Percentiles rank a stretch among this genome's conserved stretches.
Evolutionary conservation across 2,797 vertebrate species (phyloP).

Genomic region (Phalloptychus januarius): DNA sequence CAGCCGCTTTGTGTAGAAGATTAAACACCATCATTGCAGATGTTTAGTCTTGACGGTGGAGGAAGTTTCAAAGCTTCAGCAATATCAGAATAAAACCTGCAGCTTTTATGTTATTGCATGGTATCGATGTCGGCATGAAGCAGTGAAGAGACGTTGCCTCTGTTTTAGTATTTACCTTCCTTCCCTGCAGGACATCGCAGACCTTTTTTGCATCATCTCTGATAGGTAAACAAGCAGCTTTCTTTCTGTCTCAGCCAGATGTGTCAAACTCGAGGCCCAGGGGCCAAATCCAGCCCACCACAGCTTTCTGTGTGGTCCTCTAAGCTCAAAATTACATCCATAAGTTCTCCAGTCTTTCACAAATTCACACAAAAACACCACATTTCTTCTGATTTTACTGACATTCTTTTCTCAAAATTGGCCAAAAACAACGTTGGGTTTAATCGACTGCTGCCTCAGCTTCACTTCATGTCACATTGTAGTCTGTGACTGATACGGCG

Average conservation of each 20-base stretch:
- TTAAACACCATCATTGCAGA: conserved; percentile 23
- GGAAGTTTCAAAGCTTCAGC: conserved; percentile 49
- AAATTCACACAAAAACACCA: no score
- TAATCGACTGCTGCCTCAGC: no score
- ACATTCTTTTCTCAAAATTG: no score
- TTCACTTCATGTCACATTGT: no score
- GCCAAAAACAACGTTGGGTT: no score
- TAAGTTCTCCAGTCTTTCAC: no score
- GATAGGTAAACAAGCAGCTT: conserved; percentile 7
- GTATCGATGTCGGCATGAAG: conserved; percentile 18
- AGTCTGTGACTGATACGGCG: no score
- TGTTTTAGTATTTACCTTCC: conserved; percentile 13
- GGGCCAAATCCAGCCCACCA: no score
- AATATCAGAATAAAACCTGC: conserved; percentile 10
- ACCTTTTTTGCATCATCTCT: conserved; percentile 44
- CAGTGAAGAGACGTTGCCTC: conserved; percentile 27
- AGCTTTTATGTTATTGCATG: neutral
- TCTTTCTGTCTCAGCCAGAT: conserved; percentile 4
- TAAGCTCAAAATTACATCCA: no score
- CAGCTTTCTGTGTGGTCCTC: no score
- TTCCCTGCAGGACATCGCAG: conserved; percentile 13
- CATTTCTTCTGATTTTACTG: no score
- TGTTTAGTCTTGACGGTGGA: conserved; percentile 38
- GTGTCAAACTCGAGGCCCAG: no score
- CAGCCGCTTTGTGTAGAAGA: conserved; percentile 14